Conservation (phyloP, 1,140 invertebrate genomes). For the Nasonia longicornis region DNA sequence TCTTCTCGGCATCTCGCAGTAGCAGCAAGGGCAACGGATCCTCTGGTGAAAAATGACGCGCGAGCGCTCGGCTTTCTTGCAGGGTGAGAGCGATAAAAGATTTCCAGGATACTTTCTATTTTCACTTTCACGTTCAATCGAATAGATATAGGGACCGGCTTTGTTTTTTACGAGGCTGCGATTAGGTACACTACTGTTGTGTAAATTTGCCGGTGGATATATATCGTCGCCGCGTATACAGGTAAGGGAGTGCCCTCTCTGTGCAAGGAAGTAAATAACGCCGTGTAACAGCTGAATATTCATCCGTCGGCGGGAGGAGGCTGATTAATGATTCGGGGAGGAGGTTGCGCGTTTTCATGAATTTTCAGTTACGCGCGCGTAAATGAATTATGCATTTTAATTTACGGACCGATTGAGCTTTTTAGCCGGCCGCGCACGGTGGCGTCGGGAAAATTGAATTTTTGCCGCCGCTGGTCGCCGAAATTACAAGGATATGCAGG, state of each 20-base stretch:
- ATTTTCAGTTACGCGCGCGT: background rate
- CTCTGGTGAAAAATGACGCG: background rate
- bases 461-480: background rate
- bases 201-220: background rate
- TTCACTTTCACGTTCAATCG: background rate
- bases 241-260: too few relatives aligned
- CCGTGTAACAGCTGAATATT: background rate
- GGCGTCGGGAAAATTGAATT: background rate
- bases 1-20: background rate
- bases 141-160: background rate
- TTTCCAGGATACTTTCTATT: background rate
- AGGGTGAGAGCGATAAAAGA: background rate
- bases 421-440: background rate
- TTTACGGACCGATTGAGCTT: background rate
- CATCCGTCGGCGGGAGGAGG: background rate
- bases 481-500: too few relatives aligned
- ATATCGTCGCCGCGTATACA: too few relatives aligned
- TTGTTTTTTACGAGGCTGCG: background rate
- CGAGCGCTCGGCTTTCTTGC: too few relatives aligned
- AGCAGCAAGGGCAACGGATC: background rate
- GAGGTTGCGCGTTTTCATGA: background rate
- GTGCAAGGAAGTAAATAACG: background rate
- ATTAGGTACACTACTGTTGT: background rate
- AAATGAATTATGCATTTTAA: conserved; percentile 4
- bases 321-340: background rate